Percentiles rank a stretch among this genome's conserved stretches.
Conservation (phyloP, 2,888 invertebrate genomes). For the Dryobota labecula region DNA sequence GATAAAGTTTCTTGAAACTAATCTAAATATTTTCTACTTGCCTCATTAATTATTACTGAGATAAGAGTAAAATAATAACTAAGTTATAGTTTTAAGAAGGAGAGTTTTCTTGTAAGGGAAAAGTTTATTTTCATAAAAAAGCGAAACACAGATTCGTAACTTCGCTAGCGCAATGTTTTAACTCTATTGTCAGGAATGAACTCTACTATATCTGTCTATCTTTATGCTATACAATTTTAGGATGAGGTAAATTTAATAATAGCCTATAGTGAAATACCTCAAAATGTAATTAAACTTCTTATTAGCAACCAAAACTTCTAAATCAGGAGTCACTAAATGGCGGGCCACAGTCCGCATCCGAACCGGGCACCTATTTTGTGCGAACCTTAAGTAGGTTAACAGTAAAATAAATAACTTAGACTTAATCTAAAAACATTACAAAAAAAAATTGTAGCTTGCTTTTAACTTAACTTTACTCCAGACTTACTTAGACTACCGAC, state of each 20-base stretch:
- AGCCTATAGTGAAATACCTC: background rate
- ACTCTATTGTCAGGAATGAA: background rate
- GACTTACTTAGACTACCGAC: no score
- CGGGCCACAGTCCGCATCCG: no score
- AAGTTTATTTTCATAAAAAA: background rate
- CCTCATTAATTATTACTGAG: background rate
- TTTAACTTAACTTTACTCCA: no score
- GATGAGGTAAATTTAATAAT: background rate
- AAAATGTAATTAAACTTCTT: background rate
- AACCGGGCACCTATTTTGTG: no score
- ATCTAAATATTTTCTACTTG: background rate
- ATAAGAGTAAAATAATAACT: background rate
- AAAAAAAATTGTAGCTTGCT: no score
- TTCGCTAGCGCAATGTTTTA: background rate
- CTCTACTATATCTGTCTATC: background rate
- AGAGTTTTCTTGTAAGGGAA: background rate
- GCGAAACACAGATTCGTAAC: background rate
- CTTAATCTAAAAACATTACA: no score
- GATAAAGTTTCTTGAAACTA: background rate
- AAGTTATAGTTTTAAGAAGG: background rate
- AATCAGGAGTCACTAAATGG: no score
- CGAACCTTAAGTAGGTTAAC: no score
- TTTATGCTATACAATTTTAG: background rate
- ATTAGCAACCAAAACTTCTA: background rate
- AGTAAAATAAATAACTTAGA: no score